phyloP scores from a whole-genome alignment of 2,888 invertebrate genomes.

The Caenorhabditis wallacei region DNA sequence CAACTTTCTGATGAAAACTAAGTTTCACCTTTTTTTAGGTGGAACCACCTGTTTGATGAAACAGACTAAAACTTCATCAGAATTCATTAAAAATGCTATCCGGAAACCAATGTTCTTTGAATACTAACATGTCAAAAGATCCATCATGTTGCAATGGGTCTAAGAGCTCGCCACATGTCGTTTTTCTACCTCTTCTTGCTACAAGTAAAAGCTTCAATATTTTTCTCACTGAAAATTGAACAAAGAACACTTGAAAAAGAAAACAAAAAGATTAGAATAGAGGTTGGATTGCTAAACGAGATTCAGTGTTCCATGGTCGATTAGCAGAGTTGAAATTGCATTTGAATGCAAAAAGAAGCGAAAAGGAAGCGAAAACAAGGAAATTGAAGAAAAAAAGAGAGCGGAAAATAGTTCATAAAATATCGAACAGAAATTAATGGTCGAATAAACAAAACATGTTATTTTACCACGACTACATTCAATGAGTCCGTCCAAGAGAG shows the following conservation, averaged over 20 bases:
- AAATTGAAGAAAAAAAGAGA: slow-evolving; percentile 5
- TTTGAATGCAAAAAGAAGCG: slow-evolving; percentile 6
- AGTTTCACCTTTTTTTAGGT: too few relatives aligned
- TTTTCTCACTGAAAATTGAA: too few relatives aligned
- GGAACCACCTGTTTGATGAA: too few relatives aligned
- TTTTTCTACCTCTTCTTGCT: too few relatives aligned
- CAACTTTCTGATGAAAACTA: too few relatives aligned
- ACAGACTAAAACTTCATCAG: too few relatives aligned
- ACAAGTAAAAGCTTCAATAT: slow-evolving; percentile 16
- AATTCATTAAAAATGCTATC: not conserved
- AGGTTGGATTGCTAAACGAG: slow-evolving; percentile 13
- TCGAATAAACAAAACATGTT: slow-evolving; percentile 12
- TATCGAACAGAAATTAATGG: slow-evolving; percentile 12
- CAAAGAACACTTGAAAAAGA: slow-evolving; percentile 18
- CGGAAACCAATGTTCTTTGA: slow-evolving; percentile 17
- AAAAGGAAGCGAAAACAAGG: slow-evolving; percentile 1
- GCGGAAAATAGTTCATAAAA: slow-evolving; percentile 9
- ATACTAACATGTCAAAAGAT: not conserved
- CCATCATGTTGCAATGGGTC: slow-evolving; percentile 46
- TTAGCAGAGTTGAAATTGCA: slow-evolving; percentile 2
- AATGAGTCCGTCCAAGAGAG: not conserved
- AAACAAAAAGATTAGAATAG: slow-evolving; percentile 34
- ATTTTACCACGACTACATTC: slow-evolving; percentile 21
- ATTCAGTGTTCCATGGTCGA: slow-evolving; percentile 24
- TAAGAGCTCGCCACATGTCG: slow-evolving; percentile 43